Evolutionary conservation across 37 sponge, comb jelly and placozoan genomes (phyloP).

Genomic region (Crambe crambe): DNA sequence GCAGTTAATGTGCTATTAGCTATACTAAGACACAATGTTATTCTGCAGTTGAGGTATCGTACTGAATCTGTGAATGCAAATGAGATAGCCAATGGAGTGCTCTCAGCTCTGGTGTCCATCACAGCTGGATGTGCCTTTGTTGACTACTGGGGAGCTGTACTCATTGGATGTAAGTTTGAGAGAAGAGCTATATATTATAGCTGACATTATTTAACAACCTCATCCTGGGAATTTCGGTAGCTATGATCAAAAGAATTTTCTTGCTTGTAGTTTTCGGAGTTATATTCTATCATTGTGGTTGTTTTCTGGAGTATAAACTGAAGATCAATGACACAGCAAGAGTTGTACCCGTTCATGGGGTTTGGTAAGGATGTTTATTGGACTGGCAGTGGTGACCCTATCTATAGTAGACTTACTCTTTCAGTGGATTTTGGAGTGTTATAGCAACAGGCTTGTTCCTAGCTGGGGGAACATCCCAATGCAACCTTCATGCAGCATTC

Average conservation of each 20-base stretch:
- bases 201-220: no score
- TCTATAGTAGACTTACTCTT: background rate
- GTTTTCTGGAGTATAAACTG: constrained; percentile 79
- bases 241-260: no score
- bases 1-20: no score
- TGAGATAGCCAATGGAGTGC: constrained; percentile 92
- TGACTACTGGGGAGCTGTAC: constrained; percentile 69
- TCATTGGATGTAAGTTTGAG: constrained; percentile 73
- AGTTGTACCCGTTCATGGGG: constrained; percentile 88
- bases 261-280: constrained; percentile 66
- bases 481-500: constrained; percentile 79
- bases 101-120: constrained; percentile 90
- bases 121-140: constrained; percentile 87
- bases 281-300: constrained; percentile 86
- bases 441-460: constrained; percentile 44
- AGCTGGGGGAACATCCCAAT: constrained; percentile 7
- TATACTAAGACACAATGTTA: no score
- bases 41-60: constrained; percentile 49
- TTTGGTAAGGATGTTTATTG: constrained; percentile 75
- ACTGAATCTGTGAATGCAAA: constrained; percentile 82
- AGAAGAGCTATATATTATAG: background rate
- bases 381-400: no score
- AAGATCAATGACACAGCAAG: constrained; percentile 84
- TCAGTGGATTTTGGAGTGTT: constrained; percentile 83
- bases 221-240: no score